Evolutionary conservation across 2,797 vertebrate species (phyloP).

Genomic region (Megalops cyprinoides): DNA sequence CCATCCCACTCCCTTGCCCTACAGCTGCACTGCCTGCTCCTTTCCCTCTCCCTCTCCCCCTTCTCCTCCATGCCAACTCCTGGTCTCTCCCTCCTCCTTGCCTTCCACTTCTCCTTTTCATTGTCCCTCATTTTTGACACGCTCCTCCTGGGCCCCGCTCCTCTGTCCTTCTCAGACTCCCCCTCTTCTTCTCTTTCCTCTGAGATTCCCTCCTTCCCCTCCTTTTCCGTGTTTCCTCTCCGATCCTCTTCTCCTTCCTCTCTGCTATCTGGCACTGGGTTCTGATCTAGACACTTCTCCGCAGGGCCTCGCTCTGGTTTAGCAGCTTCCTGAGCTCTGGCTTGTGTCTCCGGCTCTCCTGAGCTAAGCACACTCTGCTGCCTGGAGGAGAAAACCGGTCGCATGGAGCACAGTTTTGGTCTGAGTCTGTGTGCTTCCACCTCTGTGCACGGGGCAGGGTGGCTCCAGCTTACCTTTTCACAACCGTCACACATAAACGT

Average conservation of each 20-base stretch:
- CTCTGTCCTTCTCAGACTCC: slow-evolving; percentile 28
- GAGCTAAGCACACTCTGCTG: slow-evolving; percentile 38
- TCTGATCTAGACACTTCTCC: neutral
- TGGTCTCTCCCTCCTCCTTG: slow-evolving; percentile 54
- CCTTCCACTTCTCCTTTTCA: slow-evolving; percentile 50
- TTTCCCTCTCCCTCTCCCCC: neutral
- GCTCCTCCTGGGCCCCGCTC: slow-evolving; percentile 33
- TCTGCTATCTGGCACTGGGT: neutral
- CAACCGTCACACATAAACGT: slow-evolving; percentile 19
- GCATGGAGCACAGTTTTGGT: slow-evolving; percentile 60
- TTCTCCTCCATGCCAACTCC: slow-evolving; percentile 51
- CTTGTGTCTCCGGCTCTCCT: slow-evolving; percentile 25
- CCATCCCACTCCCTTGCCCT: slow-evolving; percentile 25
- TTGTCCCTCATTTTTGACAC: slow-evolving; percentile 48
- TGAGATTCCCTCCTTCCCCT: slow-evolving; percentile 8
- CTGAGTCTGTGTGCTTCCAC: slow-evolving; percentile 35
- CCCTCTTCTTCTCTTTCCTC: slow-evolving; percentile 38
- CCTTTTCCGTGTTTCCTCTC: neutral
- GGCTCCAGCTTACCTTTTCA: neutral
- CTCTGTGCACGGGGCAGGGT: neutral
- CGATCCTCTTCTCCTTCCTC: slow-evolving; percentile 55
- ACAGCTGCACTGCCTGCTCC: slow-evolving; percentile 16
- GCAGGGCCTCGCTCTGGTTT: neutral
- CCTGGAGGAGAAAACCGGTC: slow-evolving; percentile 68
- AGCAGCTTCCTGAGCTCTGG: neutral